Conservation (phyloP, 2,113 vertebrate genomes). For the Chroicocephalus ridibundus region DNA sequence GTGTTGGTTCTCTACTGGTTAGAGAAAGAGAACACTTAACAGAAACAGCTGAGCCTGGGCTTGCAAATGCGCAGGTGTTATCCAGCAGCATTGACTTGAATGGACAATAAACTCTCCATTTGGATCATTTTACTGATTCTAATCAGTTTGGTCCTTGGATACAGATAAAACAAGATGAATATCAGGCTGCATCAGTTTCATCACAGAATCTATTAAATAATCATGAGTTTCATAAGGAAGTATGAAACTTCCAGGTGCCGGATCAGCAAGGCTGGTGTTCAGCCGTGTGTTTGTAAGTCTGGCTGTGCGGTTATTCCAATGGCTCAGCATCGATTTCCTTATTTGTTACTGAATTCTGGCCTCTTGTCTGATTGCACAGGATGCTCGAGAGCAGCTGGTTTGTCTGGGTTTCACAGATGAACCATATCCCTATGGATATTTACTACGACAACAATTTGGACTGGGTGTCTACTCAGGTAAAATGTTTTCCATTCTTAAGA, state of each 20-base stretch:
- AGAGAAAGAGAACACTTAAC: not conserved
- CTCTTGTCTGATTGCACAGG: slow-evolving; percentile 24
- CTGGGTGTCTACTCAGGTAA: slow-evolving; percentile 81
- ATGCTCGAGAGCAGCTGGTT: slow-evolving; percentile 75
- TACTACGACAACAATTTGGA: slow-evolving; percentile 76
- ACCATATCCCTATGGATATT: slow-evolving; percentile 72
- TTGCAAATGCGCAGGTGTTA: not conserved
- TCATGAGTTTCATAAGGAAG: not conserved
- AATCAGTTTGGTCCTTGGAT: not conserved
- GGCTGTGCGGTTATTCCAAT: not conserved
- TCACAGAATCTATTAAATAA: not conserved
- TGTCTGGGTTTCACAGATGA: slow-evolving; percentile 77
- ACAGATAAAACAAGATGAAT: not conserved
- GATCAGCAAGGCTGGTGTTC: not conserved
- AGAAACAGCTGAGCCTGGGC: not conserved
- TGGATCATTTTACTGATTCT: not conserved
- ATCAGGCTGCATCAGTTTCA: not conserved
- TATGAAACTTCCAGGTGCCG: not conserved
- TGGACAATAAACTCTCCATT: not conserved
- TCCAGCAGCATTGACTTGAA: not conserved
- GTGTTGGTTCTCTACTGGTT: not conserved
- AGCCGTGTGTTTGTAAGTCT: not conserved
- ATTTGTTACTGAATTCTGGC: not conserved
- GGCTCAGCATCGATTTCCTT: not conserved
- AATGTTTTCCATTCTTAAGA: not conserved